Percentiles rank a stretch among this genome's conserved stretches.
Evolutionary conservation across 2,113 vertebrate genomes (phyloP).

Genomic region (Hylia prasina): DNA sequence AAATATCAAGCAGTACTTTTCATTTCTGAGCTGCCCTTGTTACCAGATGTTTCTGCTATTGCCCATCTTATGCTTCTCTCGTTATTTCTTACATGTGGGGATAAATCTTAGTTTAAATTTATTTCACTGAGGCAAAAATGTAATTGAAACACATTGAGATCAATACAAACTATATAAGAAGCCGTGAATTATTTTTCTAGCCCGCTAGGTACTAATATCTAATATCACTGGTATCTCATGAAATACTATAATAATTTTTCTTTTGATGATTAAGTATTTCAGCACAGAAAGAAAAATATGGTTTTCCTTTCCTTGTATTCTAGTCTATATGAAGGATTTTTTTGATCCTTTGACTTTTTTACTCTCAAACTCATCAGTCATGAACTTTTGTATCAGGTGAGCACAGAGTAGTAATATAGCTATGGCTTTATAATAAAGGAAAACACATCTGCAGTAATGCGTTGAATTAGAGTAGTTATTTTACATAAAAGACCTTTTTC

Average conservation of each 20-base stretch:
- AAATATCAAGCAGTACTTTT: conserved; percentile 9
- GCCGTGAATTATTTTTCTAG: conserved; percentile 33
- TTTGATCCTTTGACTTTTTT: conserved; percentile 1
- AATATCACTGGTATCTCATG: neutral
- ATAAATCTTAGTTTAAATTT: conserved; percentile 57
- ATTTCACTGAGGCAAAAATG: conserved; percentile 29
- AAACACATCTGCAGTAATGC: neutral
- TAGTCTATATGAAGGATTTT: neutral
- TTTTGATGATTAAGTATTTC: neutral
- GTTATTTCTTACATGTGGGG: neutral
- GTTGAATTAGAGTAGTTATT: neutral
- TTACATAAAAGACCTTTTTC: neutral
- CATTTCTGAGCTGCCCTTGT: neutral
- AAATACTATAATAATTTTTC: conserved; percentile 42
- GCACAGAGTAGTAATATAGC: neutral
- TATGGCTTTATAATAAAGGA: neutral
- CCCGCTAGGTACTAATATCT: conserved; percentile 16
- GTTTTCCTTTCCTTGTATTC: neutral
- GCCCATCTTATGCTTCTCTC: neutral
- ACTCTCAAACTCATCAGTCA: neutral
- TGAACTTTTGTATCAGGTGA: neutral
- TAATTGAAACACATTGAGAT: conserved; percentile 46
- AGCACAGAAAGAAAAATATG: neutral
- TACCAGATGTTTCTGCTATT: neutral
- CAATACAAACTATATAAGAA: conserved; percentile 28